Percentiles rank a stretch among this genome's conserved stretches.
Evolutionary conservation across 2,888 invertebrate species (phyloP).

Genomic region (Phyllotreta cruciferae): DNA sequence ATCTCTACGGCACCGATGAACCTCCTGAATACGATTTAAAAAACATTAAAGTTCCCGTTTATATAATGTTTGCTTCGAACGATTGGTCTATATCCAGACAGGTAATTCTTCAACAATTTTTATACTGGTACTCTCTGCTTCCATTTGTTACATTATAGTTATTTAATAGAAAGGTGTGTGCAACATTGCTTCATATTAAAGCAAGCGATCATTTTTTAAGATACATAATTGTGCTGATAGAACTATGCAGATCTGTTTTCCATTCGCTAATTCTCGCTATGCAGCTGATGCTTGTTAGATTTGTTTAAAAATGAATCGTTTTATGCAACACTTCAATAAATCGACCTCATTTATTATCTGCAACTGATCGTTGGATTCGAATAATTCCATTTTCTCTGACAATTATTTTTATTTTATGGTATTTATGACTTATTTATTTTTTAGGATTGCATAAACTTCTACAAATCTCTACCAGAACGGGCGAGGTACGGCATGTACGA

Average conservation of each 20-base stretch:
- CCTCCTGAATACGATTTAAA: slow-evolving; percentile 67
- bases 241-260: slow-evolving; percentile 5
- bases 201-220: too few relatives aligned
- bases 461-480: slow-evolving; percentile 50
- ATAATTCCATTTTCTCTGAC: background rate
- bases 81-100: slow-evolving; percentile 67
- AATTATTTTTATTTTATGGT: background rate
- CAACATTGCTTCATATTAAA: too few relatives aligned
- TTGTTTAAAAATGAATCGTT: background rate
- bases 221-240: slow-evolving; percentile 1
- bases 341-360: background rate
- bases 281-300: slow-evolving; percentile 11
- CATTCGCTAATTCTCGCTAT: slow-evolving; percentile 1
- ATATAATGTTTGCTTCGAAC: slow-evolving; percentile 68
- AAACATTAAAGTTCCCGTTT: slow-evolving; percentile 67
- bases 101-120: slow-evolving; percentile 53
- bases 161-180: too few relatives aligned
- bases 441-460: slow-evolving; percentile 56
- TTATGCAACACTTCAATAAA: background rate
- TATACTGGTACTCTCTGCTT: background rate
- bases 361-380: background rate
- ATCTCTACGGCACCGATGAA: slow-evolving; percentile 61
- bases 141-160: background rate
- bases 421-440: slow-evolving; percentile 38
- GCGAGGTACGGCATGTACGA: slow-evolving; percentile 53